Base-by-base conservation (phyloP, 53 echinoderm and acorn worm species). In the Hippasteria phrygiana region DNA sequence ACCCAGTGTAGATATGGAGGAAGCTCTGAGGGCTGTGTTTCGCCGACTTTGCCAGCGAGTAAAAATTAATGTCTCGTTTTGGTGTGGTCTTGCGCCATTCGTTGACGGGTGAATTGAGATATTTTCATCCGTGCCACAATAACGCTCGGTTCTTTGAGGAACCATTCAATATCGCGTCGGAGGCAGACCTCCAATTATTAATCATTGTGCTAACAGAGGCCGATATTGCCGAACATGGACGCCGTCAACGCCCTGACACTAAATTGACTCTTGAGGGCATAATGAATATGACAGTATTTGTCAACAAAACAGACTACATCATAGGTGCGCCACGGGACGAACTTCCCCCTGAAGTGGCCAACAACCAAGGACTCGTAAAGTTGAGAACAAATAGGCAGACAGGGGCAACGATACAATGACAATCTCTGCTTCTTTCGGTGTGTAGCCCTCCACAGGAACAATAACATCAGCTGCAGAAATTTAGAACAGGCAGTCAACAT, bases 241-340 rank as follows among this genome's bases (percentile, higher is more conserved):
- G 69, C 0, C 33, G 66, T 2, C 84, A 75, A 42, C 65, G 92
- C 6, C 78, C 89, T 39, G 77, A 85, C 43, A 78, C 93, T 4
- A 89, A 87, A 56, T 86, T 89, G 93, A 74, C 64, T 1, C 75
- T 92, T n/a, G 59, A 87, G 78, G 1, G 22, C 1, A 48, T 79
- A 2, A 87, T 81, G 0, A 93, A 93, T 24, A 74, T 87, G 2
- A 90, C 80, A 1, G 71, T 80, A 47, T 79, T 35, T 27, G 62
- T 89, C 16, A 87, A 62, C 38, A 89, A 89, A 34, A 12, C 5
- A 1, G 66, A 76, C 24, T 83, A 63, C 46, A 74, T 88, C 26
- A 89, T 93, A 53, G 89, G 92, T 56, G 88, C 63, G 1, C 86
- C 69, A 24, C 64, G 27, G 10, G 53, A 16, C 14, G 36, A 50